These are phyloP conservation scores for Epirrita christyi DNA, from an alignment of 2,888 invertebrate species.

Conservation along the genomic window DNA sequence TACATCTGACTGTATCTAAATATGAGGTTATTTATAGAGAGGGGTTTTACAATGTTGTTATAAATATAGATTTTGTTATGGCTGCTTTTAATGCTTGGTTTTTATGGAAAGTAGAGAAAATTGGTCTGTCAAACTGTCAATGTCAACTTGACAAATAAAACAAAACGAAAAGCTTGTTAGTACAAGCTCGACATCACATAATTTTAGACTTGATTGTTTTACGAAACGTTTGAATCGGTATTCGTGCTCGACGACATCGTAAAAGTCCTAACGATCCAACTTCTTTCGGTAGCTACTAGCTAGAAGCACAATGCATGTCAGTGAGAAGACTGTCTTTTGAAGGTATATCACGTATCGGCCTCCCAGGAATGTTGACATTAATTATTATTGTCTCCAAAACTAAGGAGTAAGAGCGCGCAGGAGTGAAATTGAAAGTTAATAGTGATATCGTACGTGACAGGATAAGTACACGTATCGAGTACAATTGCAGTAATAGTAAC, in stretches of 20 bases:
- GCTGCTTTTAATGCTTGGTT: conserved; percentile 24
- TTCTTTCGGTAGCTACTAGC: conserved; percentile 44
- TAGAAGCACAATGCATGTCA: conserved; percentile 35
- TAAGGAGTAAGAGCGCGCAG: conserved; percentile 47
- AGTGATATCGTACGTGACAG: conserved; percentile 49
- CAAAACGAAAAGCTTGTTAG: conserved; percentile 17
- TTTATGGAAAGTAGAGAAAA: not conserved
- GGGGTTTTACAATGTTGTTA: conserved; percentile 42
- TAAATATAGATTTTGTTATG: conserved; percentile 45
- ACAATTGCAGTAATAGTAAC: conserved; percentile 33
- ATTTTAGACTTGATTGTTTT: conserved; percentile 41
- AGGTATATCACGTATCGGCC: conserved; percentile 61
- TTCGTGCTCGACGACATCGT: conserved; percentile 47
- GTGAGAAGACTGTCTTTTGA: conserved; percentile 53
- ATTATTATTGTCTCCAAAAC: conserved; percentile 49
- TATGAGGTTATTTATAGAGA: conserved; percentile 50
- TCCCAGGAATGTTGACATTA: conserved; percentile 39
- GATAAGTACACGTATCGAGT: conserved; percentile 41
- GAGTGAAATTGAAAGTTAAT: conserved; percentile 50
- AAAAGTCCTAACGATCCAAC: conserved; percentile 53
- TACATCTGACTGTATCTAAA: conserved; percentile 52
- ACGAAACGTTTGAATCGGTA: conserved; percentile 52
- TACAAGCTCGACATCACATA: conserved; percentile 26
- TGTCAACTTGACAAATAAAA: conserved; percentile 6
- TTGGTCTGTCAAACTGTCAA: conserved; percentile 8